Conservation (phyloP, 2,888 invertebrate species). For the Andricus quercusramuli region DNA sequence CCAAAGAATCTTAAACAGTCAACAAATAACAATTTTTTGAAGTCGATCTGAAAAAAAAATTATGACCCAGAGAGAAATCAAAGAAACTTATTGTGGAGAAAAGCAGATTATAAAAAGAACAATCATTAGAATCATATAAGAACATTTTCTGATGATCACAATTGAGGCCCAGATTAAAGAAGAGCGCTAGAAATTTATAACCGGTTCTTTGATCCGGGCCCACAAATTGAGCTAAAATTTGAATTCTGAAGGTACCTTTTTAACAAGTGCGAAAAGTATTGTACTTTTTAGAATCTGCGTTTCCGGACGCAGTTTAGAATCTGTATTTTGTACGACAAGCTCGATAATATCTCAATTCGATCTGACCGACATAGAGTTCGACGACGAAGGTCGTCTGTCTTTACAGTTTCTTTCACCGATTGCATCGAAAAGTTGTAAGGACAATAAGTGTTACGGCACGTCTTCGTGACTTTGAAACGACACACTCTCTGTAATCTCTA, state of each 20-base stretch:
- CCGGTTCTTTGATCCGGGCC: no score
- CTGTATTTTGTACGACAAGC: constrained; percentile 17
- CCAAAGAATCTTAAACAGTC: neutral
- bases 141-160: neutral
- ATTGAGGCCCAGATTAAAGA: no score
- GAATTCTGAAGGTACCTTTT: neutral
- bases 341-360: neutral
- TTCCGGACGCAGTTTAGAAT: neutral
- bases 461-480: constrained; percentile 28
- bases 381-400: neutral
- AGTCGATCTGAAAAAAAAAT: neutral
- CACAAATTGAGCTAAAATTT: neutral
- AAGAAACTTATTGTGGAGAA: neutral
- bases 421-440: constrained; percentile 33
- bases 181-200: no score
- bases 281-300: neutral
- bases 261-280: neutral
- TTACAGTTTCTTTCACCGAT: constrained; percentile 14
- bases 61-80: neutral
- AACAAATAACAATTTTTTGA: neutral
- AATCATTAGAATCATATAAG: neutral
- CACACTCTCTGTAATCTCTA: constrained; percentile 11
- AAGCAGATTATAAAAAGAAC: neutral
- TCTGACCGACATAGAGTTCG: constrained; percentile 22
- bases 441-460: constrained; percentile 30